Evolutionary conservation across 2,797 vertebrate genomes (phyloP).

Genomic region (Acrossocheilus wenchowensis): DNA sequence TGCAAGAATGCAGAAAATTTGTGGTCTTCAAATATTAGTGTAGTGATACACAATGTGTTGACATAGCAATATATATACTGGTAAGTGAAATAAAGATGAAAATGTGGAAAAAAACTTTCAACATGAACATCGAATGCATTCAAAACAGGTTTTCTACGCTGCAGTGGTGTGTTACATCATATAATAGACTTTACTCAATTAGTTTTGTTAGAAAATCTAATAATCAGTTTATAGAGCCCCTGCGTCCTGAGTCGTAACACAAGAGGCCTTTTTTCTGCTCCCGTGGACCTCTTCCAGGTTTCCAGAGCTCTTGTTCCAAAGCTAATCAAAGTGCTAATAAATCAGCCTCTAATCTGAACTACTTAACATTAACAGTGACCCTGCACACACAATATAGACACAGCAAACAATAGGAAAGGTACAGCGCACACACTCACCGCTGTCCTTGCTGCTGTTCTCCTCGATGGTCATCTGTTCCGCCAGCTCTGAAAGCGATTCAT

Average conservation of each 20-base stretch:
- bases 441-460: constrained; percentile 96
- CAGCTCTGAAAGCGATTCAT: constrained; percentile 95
- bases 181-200: constrained; percentile 1
- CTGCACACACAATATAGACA: constrained; percentile 24
- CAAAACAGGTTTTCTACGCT: not conserved
- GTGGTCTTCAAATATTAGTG: not conserved
- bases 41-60: not conserved
- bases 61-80: not conserved
- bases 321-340: constrained; percentile 48
- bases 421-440: constrained; percentile 77
- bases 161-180: not conserved
- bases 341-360: constrained; percentile 36
- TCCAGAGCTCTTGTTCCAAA: constrained; percentile 38
- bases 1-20: constrained; percentile 26
- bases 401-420: not conserved
- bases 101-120: not conserved
- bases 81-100: not conserved
- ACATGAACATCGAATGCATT: not conserved
- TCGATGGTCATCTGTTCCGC: constrained; percentile 99
- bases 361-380: constrained; percentile 13
- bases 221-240: constrained; percentile 32
- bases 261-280: constrained; percentile 30
- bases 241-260: not conserved
- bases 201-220: constrained; percentile 5
- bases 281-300: constrained; percentile 36